Evolutionary conservation across 2,888 invertebrate genomes (phyloP).

Genomic region (Pollenia angustigena): DNA sequence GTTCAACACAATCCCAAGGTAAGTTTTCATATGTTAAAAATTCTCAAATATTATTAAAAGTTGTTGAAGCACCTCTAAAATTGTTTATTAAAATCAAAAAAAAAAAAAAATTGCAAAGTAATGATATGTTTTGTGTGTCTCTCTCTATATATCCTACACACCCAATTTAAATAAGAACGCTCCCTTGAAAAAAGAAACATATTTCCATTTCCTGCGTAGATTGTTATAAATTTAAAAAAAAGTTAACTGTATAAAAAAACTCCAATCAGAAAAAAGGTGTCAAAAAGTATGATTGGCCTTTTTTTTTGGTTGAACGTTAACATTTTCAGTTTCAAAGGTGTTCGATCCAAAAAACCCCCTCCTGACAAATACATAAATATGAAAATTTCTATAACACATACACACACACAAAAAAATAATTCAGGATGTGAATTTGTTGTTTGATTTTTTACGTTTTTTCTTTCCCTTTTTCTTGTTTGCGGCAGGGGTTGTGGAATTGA

Average conservation of each 20-base stretch:
- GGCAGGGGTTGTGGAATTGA: constrained; percentile 12
- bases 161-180: constrained; percentile 61
- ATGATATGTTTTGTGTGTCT: neutral
- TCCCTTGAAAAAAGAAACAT: constrained; percentile 58
- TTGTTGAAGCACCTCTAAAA: constrained; percentile 45
- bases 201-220: constrained; percentile 71
- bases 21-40: constrained; percentile 78
- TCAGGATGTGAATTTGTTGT: constrained; percentile 39
- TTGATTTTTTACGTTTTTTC: too few species aligned
- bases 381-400: neutral
- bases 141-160: constrained; percentile 29
- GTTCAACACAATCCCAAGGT: constrained; percentile 92
- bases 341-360: constrained; percentile 43
- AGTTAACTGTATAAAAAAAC: constrained; percentile 24
- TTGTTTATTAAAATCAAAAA: neutral
- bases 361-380: constrained; percentile 40
- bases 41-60: constrained; percentile 31
- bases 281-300: constrained; percentile 75
- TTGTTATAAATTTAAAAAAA: constrained; percentile 49
- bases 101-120: neutral
- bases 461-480: neutral
- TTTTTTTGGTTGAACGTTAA: constrained; percentile 59
- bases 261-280: constrained; percentile 69
- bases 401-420: neutral
- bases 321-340: constrained; percentile 54